Percentiles rank a stretch among this genome's conserved stretches.
Evolutionary conservation across 2,888 invertebrate genomes (phyloP).

Genomic region (Vanessa cardui): DNA sequence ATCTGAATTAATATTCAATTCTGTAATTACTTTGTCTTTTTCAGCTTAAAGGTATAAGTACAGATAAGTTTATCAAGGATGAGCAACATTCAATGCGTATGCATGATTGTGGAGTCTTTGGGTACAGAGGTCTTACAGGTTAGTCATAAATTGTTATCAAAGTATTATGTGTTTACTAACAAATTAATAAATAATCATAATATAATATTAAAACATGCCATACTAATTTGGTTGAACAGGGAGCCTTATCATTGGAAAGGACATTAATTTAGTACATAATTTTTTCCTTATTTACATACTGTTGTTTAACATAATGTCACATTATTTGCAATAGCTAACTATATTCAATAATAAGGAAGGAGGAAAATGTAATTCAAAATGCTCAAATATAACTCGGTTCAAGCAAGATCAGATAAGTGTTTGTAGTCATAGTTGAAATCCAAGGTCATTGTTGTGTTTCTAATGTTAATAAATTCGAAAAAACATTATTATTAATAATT

Average conservation of each 20-base stretch:
- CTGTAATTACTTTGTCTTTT: not conserved
- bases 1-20: too few relatives aligned
- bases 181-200: constrained; percentile 8
- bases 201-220: not conserved
- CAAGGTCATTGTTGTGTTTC: not conserved
- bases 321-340: constrained; percentile 9
- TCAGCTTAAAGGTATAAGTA: constrained; percentile 88
- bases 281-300: constrained; percentile 5
- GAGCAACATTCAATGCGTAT: constrained; percentile 88
- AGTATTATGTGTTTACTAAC: constrained; percentile 2
- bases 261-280: constrained; percentile 7
- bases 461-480: not conserved
- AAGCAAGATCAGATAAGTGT: not conserved
- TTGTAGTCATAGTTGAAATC: not conserved
- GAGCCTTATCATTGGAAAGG: too few relatives aligned
- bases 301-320: constrained; percentile 1
- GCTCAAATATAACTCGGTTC: not conserved
- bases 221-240: too few relatives aligned
- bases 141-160: constrained; percentile 40
- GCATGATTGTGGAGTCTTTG: constrained; percentile 89
- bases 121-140: constrained; percentile 90
- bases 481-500: too few relatives aligned
- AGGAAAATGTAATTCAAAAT: constrained; percentile 5
- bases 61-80: constrained; percentile 88
- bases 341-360: constrained; percentile 8